These are phyloP conservation scores for Prunella himalayana DNA, from an alignment of 2,113 vertebrate genomes.

Conservation along the genomic window DNA sequence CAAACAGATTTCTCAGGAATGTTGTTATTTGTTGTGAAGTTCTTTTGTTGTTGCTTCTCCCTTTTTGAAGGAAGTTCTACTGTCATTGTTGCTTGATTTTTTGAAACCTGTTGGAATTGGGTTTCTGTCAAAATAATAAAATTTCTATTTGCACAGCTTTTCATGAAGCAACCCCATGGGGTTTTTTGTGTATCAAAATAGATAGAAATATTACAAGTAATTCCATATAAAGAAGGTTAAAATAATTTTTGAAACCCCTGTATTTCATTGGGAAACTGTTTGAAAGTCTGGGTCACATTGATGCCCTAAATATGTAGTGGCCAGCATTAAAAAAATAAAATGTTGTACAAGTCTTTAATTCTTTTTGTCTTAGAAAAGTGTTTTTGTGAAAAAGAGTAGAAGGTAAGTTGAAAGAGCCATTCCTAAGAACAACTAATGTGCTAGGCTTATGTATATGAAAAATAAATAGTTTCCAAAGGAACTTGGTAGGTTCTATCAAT, in stretches of 20 bases:
- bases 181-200: neutral
- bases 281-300: neutral
- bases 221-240: neutral
- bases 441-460: neutral
- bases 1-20: neutral
- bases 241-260: neutral
- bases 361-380: neutral
- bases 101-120: neutral
- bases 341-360: neutral
- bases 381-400: neutral
- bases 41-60: neutral
- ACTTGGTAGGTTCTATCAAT: neutral
- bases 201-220: neutral
- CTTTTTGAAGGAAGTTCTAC: neutral
- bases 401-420: neutral
- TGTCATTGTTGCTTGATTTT: neutral
- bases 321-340: neutral
- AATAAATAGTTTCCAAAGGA: neutral
- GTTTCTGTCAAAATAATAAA: neutral
- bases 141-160: neutral
- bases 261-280: neutral
- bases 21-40: neutral
- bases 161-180: neutral
- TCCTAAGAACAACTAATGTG: neutral
- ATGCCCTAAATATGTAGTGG: neutral